Conservation (phyloP, 2,797 vertebrate species). For the Acrossocheilus fasciatus region DNA sequence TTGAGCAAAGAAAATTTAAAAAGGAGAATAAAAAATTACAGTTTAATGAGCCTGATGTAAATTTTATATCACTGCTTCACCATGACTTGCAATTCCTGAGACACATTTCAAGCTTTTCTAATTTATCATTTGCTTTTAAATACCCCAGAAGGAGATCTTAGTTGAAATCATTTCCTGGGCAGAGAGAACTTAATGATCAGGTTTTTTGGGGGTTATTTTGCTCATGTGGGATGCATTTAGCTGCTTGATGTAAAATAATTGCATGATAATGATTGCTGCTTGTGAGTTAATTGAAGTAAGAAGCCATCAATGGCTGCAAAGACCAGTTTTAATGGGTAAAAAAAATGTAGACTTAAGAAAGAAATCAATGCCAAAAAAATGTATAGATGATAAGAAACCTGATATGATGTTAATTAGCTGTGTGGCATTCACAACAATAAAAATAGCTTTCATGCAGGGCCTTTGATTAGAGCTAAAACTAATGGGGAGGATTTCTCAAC, state of each 20-base stretch:
- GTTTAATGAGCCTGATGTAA: not conserved
- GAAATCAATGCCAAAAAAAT: not conserved
- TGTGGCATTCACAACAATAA: not conserved
- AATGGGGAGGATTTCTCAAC: not conserved
- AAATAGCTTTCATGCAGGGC: not conserved
- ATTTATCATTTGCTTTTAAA: not conserved
- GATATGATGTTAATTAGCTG: not conserved
- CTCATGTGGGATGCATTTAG: not conserved
- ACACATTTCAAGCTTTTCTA: not conserved
- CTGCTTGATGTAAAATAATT: not conserved
- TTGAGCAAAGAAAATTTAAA: not conserved
- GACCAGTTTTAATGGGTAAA: not conserved
- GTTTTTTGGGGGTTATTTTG: not conserved
- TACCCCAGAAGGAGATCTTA: not conserved
- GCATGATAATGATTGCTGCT: constrained; percentile 4
- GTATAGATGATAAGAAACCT: not conserved
- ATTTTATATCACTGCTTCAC: not conserved
- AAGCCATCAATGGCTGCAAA: not conserved
- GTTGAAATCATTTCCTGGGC: not conserved
- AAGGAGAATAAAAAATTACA: not conserved
- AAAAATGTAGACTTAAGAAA: not conserved
- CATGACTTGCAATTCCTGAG: constrained; percentile 22
- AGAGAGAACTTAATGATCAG: not conserved
- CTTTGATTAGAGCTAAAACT: not conserved
- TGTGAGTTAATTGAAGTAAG: not conserved